Percentiles rank a stretch among this genome's conserved stretches.
These are phyloP conservation scores for Odocoileus virginianus DNA, from an alignment of 2,113 vertebrate genomes.

Conservation along the genomic window DNA sequence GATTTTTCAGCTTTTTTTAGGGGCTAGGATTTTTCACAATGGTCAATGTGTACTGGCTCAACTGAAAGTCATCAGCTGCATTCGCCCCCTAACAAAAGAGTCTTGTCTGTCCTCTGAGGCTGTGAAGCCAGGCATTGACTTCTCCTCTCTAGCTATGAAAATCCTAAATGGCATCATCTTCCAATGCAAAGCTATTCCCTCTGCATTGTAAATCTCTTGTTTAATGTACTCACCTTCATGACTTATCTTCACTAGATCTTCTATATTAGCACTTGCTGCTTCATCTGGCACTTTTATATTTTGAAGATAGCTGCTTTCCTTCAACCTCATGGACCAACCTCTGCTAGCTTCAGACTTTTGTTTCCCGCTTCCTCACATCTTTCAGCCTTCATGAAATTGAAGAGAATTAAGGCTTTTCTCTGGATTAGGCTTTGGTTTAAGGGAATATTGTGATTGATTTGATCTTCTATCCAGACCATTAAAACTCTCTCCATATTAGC, in stretches of 20 bases:
- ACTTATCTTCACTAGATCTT: neutral
- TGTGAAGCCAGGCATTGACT: neutral
- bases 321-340: neutral
- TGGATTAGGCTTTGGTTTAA: neutral
- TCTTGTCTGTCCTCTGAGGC: neutral
- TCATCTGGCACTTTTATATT: neutral
- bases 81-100: neutral
- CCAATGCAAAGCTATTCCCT: neutral
- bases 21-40: neutral
- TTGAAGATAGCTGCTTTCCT: neutral
- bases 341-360: neutral
- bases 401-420: neutral
- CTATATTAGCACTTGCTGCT: neutral
- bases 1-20: neutral
- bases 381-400: neutral
- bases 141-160: neutral
- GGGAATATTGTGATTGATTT: neutral
- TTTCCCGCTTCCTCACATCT: neutral
- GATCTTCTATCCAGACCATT: neutral
- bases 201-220: neutral
- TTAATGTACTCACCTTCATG: neutral
- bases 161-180: neutral
- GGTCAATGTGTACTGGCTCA: neutral
- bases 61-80: neutral
- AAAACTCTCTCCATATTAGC: neutral